A percentile compares a stretch with the other conserved stretches of the same genome.
Conservation (phyloP, 2,797 vertebrate genomes). For the Siniperca obscura region DNA sequence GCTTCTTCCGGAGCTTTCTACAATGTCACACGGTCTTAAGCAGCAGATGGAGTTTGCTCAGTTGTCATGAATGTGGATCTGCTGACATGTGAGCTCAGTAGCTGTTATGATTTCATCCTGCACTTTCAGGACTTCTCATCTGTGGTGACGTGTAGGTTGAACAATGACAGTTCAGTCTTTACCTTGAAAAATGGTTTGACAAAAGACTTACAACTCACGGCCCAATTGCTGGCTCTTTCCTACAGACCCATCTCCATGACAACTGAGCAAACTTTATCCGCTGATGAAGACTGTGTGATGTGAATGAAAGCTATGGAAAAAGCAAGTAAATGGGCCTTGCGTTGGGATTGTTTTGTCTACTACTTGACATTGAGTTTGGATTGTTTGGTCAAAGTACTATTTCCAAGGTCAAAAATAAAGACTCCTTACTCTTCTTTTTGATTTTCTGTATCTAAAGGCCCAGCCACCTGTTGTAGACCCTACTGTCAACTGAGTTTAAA, state of each 20-base stretch:
- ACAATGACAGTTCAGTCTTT: neutral
- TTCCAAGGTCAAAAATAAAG: neutral
- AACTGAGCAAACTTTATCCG: neutral
- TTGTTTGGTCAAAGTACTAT: neutral
- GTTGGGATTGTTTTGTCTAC: neutral
- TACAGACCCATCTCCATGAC: neutral
- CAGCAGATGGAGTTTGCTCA: neutral
- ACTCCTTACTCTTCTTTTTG: neutral
- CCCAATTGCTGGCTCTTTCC: neutral
- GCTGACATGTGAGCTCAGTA: neutral
- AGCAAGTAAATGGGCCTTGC: neutral
- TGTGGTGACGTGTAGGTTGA: neutral
- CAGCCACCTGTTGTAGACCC: neutral
- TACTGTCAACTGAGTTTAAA: neutral
- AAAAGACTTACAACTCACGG: neutral
- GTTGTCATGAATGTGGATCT: constrained; percentile 1
- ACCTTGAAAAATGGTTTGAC: neutral
- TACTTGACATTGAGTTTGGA: neutral
- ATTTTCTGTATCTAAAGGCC: neutral
- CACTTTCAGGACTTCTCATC: neutral
- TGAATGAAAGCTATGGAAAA: neutral
- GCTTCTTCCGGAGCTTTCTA: neutral
- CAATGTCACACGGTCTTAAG: neutral
- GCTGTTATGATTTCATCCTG: neutral
- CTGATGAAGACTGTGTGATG: neutral